These are phyloP conservation scores for Heliconius ismenius DNA, from an alignment of 2,888 invertebrate species.

Conservation along the genomic window DNA sequence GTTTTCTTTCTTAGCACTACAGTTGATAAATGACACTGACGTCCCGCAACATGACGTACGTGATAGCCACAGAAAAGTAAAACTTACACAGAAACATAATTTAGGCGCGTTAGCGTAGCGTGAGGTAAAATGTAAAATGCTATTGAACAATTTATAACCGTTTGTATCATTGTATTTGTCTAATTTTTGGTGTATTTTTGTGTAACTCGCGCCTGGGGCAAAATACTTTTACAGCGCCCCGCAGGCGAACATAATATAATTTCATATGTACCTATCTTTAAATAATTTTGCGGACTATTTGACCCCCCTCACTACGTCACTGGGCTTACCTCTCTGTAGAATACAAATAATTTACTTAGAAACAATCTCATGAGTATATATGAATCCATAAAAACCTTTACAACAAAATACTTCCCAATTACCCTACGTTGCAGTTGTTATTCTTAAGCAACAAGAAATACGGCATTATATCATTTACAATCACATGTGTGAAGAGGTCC, in stretches of 20 bases:
- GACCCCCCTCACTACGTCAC: no score
- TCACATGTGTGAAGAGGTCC: conserved; percentile 29
- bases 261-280: no score
- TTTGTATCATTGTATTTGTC: no score
- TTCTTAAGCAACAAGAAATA: conserved; percentile 27
- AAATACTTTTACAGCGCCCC: no score
- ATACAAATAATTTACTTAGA: background rate
- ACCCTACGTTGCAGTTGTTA: background rate
- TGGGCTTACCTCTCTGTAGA: background rate
- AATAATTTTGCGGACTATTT: no score
- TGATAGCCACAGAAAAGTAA: background rate
- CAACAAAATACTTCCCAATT: background rate
- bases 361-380: background rate
- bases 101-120: no score
- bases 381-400: background rate
- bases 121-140: no score
- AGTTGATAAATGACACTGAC: background rate
- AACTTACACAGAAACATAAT: no score
- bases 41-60: background rate
- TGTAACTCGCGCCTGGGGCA: no score
- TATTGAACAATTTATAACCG: no score
- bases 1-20: background rate
- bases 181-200: no score
- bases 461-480: conserved; percentile 17
- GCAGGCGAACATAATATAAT: no score